A percentile compares a stretch with the other conserved stretches of the same genome.
phyloP scores from a whole-genome alignment of 1,140 invertebrate genomes.

The Drosophila malerkotliana region DNA sequence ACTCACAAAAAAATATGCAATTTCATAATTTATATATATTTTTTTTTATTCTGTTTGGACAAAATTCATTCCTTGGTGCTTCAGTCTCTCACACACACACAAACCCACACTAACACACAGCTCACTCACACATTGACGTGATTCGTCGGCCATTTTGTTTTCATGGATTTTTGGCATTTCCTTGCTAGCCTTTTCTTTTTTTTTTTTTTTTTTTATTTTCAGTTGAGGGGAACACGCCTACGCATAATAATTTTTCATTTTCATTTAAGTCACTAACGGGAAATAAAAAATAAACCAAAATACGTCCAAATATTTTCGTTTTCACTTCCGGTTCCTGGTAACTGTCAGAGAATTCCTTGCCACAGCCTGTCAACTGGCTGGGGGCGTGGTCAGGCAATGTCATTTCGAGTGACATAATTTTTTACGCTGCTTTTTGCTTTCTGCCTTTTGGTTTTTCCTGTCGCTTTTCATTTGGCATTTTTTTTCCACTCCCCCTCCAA shows the following conservation, averaged over 20 bases:
- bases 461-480: conserved; percentile 47
- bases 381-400: conserved; percentile 38
- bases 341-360: conserved; percentile 15
- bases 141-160: conserved; percentile 74
- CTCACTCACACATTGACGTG: conserved; percentile 32
- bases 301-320: conserved; percentile 74
- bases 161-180: conserved; percentile 37
- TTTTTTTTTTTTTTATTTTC: conserved; percentile 7
- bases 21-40: conserved; percentile 15
- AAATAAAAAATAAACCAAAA: conserved; percentile 41
- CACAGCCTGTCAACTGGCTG: conserved; percentile 42
- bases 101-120: conserved; percentile 8
- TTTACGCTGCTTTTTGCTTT: conserved; percentile 51
- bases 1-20: conserved; percentile 22
- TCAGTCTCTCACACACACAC: conserved; percentile 9
- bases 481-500: not conserved
- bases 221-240: conserved; percentile 50
- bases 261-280: conserved; percentile 27
- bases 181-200: conserved; percentile 38
- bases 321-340: conserved; percentile 58
- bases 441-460: conserved; percentile 23
- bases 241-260: conserved; percentile 79
- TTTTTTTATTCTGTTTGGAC: conserved; percentile 30
- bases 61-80: conserved; percentile 60
- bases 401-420: conserved; percentile 61